Base-by-base conservation (phyloP, 2,888 invertebrate genomes). In the Dryobota labecula region DNA sequence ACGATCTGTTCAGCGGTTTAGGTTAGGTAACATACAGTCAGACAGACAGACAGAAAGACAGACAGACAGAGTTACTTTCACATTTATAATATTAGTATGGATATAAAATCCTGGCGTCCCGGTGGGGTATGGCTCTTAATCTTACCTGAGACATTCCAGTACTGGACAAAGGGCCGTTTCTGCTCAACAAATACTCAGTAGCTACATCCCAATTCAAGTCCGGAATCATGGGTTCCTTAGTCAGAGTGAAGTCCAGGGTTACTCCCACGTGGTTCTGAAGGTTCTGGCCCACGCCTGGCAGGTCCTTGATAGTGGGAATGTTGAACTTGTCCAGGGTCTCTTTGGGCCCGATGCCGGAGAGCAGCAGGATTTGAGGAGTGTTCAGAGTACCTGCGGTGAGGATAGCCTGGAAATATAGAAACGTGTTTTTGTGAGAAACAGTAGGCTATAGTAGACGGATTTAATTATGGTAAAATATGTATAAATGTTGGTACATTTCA, bases 261-360 rank as follows among this genome's bases (percentile, higher is more conserved):
- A 97, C 97, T 0, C 97, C 97, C 0, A 97, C 97, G 84, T 97
- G 97, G 87, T 97, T 97, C 72, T 97, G 97, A 0, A 97, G 91
- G 86, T 97, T 97, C 86, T 96, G 96, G 0, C 97, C 97, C 0
- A 97, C 97, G 0, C 97, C 97, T 0, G 97, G 97, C 30, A 97
- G 91, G 76, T 97, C 96, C 76, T 96, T 96, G 38, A 97, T 93
- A 15, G 97, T 95, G 8, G 96, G 96, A 41, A 97, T 96, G 68
- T 97, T 96, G 71, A 97, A 96, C 70, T 95, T 94, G 57, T 96
- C 91, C 3, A 97, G 91, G 58, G 97, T 97, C 9, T 96, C 94
- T 84, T 95, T 96, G 0, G 97, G 97, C 0, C 97, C 97, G 11
- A 97, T 95, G 15, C 97, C 97, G 0, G 97, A 97, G 5, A 97